Evolutionary conservation across 2,113 vertebrate genomes (phyloP), one percentile per base, ranked within the genome.

Genomic region (Vombatus ursinus): DNA sequence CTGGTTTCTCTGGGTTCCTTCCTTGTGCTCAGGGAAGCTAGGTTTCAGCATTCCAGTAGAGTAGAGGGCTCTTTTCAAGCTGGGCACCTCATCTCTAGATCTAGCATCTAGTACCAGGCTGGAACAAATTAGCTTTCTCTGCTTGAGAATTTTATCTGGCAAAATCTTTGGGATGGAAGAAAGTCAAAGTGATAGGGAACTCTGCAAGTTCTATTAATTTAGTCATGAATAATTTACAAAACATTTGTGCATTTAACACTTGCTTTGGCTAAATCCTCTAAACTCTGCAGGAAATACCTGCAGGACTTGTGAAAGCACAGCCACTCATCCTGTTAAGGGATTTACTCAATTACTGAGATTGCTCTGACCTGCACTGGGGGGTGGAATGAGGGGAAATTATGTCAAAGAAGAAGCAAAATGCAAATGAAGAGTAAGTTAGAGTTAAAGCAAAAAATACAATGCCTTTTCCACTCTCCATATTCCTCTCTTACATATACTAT

Each of bases 1-100:
- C 92, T 89, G 52, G 48, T 97, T 98, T 97, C 96, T 93, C 91
- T 92, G 51, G 94, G 93, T 93, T 89, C 52, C 93, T 26, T 96
- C 50, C 91, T 96, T 49, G 52, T 93, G 91, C 52, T 50, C 31
- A 24, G 49, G 50, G 52, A 92, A 84, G n/a, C 52, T 8, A 93
- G 68, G 44, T 44, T 84, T 44, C 68, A 84, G 68, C 16, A 84
- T 44, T 84, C 37, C 68, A 84, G 31, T 19, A 77, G 61, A 77
- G 68, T 44, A 23, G 16, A 84, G 68, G 68, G 19, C 37, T 84
- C 6, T 84, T 84, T 84, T 44, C 68, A 84, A 44, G 16, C 19
- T 84, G n/a, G 19, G n/a, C 16, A 84, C 16, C 19, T n/a, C 68
- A 84, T 44, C 68, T 68, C n/a, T 22, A 19, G 19, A 84, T 44